These are phyloP conservation scores for Nemoura dubitans DNA, from an alignment of 2,888 invertebrate genomes.

Conservation along the genomic window DNA sequence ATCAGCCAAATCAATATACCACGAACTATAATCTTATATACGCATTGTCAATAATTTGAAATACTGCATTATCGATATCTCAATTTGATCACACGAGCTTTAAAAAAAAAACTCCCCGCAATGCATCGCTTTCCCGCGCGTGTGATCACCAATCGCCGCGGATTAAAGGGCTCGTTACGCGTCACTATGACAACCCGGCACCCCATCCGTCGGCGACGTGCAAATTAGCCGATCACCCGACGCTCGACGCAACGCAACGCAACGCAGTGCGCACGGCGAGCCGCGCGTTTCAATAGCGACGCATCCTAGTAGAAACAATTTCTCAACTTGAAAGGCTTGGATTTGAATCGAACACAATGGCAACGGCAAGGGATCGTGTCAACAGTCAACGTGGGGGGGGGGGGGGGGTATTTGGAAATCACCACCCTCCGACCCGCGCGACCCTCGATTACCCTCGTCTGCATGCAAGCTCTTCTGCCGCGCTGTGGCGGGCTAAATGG, in stretches of 20 bases:
- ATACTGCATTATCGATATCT: no score
- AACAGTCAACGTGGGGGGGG: slow-evolving; percentile 36
- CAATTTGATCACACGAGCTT: no score
- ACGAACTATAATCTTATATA: no score
- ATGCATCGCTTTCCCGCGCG: background rate
- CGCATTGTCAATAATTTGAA: no score
- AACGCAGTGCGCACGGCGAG: background rate
- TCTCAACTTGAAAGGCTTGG: slow-evolving; percentile 33
- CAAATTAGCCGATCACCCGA: slow-evolving; percentile 38
- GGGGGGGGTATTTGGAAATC: slow-evolving; percentile 16
- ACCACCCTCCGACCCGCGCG: slow-evolving; percentile 8
- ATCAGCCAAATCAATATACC: no score
- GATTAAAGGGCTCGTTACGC: background rate
- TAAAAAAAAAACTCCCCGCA: no score
- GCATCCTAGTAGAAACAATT: slow-evolving; percentile 37
- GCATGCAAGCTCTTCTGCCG: background rate
- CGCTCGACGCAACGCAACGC: background rate
- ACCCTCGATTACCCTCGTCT: background rate
- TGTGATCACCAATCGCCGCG: background rate
- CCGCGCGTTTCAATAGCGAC: background rate
- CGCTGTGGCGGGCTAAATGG: slow-evolving; percentile 15
- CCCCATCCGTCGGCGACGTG: background rate
- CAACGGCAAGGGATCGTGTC: slow-evolving; percentile 27
- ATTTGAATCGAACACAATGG: slow-evolving; percentile 34
- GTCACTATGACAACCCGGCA: background rate